Evolutionary conservation across 1,140 invertebrate species (phyloP), one percentile per base, ranked within the genome.

Genomic region (Megalonaias nervosa): DNA sequence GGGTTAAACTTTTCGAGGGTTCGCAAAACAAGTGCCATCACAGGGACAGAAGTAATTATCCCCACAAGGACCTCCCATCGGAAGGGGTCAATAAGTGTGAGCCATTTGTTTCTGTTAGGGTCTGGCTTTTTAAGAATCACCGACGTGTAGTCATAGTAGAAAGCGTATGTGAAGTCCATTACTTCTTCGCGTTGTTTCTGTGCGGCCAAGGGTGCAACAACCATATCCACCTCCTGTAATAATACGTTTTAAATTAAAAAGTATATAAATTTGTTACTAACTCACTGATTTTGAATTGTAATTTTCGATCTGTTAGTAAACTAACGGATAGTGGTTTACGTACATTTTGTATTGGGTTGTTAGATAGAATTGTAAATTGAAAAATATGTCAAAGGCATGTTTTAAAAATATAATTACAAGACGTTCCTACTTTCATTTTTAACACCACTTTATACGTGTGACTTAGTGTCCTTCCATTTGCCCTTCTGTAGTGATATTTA

Each of bases 91-190:
- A 88, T 80, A 13, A 85, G 67, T 2, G 81, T 82, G 19, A 69
- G 61, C 87, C 87, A 88, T 73, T 87, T 86, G 19, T 62, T 79
- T 15, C 80, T 68, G 31, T 79, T 83, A 1, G 82, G 84, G 58
- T 88, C 82, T 11, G 82, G 83, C 65, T 82, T 82, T 31, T 83
- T 87, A n/a, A 84, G 67, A 11, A 88, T 38, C 17, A 86, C 82
- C 0, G 79, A 77, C 2, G 75, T 79, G 21, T 78, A 65, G 15
- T 86, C 87, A 31, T 75, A 76, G 74, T 78, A 87, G 75, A 84
- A 88, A 9, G 84, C 83, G 48, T 80, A 81, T 58, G 80, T 81
- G 71, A 87, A 87, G 69, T 88, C 87, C 82, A 88, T 84, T 1
- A 86, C 83, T 38, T 71, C 48, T 74, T 82, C 82, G 19, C 87